A percentile compares a stretch with the other conserved stretches of the same genome.
phyloP scores from a whole-genome alignment of 1,140 invertebrate species.

The Bombus cullumanus region DNA sequence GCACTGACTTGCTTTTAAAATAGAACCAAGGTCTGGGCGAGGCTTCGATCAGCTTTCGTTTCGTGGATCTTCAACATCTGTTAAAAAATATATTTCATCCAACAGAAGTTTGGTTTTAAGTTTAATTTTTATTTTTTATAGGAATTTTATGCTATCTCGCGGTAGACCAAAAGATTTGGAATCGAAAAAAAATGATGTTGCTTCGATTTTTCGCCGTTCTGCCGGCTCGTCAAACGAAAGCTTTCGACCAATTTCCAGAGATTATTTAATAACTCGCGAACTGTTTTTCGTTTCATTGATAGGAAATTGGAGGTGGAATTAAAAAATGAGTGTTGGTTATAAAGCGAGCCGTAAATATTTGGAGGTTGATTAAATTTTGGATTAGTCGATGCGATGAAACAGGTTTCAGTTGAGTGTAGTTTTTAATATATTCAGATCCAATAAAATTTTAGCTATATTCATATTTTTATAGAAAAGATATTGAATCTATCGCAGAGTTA shows the following conservation, averaged over 20 bases:
- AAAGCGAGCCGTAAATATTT: neutral
- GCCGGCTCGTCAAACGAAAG: neutral
- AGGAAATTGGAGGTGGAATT: neutral
- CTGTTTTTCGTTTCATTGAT: neutral
- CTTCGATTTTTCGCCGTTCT: neutral
- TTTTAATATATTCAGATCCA: neutral
- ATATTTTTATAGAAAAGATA: neutral
- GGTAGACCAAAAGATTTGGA: neutral
- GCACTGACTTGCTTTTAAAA: slow-evolving; percentile 70
- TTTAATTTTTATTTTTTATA: neutral
- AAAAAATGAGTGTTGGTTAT: neutral
- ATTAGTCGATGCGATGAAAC: neutral
- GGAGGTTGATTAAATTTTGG: neutral
- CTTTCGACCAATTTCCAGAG: neutral
- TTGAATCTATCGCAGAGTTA: neutral
- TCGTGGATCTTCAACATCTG: slow-evolving; percentile 26
- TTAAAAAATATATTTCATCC: neutral
- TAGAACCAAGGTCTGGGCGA: slow-evolving; percentile 74
- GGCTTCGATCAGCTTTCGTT: slow-evolving; percentile 31
- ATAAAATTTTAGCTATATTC: neutral
- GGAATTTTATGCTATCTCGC: neutral
- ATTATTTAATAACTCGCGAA: neutral
- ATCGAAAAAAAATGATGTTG: neutral
- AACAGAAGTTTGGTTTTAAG: neutral
- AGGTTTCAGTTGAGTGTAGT: neutral